These are phyloP conservation scores for Porites australiensis DNA, from an alignment of 64 coral and sea anemone species.

Conservation along the genomic window DNA sequence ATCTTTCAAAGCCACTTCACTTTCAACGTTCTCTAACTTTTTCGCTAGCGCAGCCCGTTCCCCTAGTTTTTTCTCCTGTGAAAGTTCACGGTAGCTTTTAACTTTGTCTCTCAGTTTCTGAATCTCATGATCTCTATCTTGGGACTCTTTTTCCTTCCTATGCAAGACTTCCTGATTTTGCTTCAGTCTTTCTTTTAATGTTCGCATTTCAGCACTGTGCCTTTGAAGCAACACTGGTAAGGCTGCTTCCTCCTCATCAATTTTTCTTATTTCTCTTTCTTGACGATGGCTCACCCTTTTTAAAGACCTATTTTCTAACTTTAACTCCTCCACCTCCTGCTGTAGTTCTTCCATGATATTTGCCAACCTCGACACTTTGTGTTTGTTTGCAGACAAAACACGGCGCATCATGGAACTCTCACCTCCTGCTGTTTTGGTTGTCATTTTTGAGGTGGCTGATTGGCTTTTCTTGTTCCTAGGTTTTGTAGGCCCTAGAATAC, in stretches of 20 bases:
- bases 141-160: slow-evolving; percentile 86
- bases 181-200: slow-evolving; percentile 84
- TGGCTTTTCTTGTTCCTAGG: slow-evolving; percentile 74
- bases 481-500: slow-evolving; percentile 20
- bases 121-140: slow-evolving; percentile 72
- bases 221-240: slow-evolving; percentile 83
- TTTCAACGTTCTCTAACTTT: slow-evolving; percentile 70
- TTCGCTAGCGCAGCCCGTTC: slow-evolving; percentile 81
- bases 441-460: slow-evolving; percentile 63
- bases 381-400: slow-evolving; percentile 89
- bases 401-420: slow-evolving; percentile 76
- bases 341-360: slow-evolving; percentile 90
- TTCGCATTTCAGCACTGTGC: slow-evolving; percentile 92
- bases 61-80: slow-evolving; percentile 74
- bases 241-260: slow-evolving; percentile 79
- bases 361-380: slow-evolving; percentile 86
- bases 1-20: slow-evolving; percentile 69
- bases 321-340: slow-evolving; percentile 72
- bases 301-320: slow-evolving; percentile 88
- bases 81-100: slow-evolving; percentile 74
- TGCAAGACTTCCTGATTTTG: slow-evolving; percentile 66
- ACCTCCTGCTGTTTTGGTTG: slow-evolving; percentile 19
- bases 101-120: slow-evolving; percentile 85
- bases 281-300: slow-evolving; percentile 75
- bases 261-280: slow-evolving; percentile 84